Base-by-base conservation (phyloP, 2,888 invertebrate genomes). In the Linnaemya tessellans region DNA sequence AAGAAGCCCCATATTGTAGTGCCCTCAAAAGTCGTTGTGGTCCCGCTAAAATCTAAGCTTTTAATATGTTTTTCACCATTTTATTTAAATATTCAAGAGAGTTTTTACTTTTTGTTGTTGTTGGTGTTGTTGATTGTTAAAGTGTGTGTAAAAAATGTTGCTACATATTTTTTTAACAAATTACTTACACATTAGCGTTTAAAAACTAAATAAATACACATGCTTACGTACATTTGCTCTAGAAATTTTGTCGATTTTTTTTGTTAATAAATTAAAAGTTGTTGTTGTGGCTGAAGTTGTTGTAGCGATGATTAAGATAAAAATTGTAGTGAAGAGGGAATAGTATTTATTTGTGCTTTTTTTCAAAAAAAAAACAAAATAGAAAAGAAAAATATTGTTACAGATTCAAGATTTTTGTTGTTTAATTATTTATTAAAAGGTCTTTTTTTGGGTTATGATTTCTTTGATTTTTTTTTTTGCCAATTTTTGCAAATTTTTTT, bases 151-250 rank as follows among this genome's bases (percentile, higher is more conserved):
- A n/a, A 65, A 54, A 25, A 56, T 20, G 18, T n/a, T 68, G 60
- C 15, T 70, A 22, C 20, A 51, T 10, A 51, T 20, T 41, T 78
- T 67, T 77, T 67, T 58, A 56, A 54, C 49, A 78, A 78, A 70
- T 79, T 70, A 78, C 68, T 70, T 62, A 79, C 35, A 64, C 62
- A 70, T 54, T n/a, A 54, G 18, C 62, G 71, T 20, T 51, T 41
- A 65, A 54, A 25, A 70, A 25, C 41, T 51, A 49, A 68, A 67
- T 43, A 74, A 58, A 25, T 46, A 3, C 30, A 30, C 30, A 80
- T 62, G 30, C 18, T 38, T 73, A 77, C 80, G 18, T 81, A 81
- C 81, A 81, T 84, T 79, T 74, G 56, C 75, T 65, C 20, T 71
- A 73, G 20, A 80, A 80, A 56, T 54, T 49, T 46, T 49, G 49